Base-by-base conservation (phyloP, 64 coral and sea anemone genomes). In the Porites lutea region DNA sequence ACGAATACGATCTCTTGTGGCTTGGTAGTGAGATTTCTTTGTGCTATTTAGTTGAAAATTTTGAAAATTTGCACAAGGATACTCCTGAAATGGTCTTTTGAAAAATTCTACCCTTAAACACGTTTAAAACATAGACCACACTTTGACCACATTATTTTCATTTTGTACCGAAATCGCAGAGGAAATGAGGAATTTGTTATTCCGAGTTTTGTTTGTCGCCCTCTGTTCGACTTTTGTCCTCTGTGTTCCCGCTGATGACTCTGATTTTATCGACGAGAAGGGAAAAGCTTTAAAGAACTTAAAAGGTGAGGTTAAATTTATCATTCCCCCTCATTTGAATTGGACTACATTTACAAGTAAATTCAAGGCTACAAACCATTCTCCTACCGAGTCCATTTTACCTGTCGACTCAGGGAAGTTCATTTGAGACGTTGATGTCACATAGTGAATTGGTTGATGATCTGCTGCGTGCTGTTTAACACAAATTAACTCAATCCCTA, bases 181-280 rank as follows among this genome's bases (percentile, higher is more conserved):
- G 44, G 43, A 47, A 16, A 84, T 46, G 63, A 84, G 67, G 81
- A 52, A 22, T 10, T 12, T 18, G 47, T 3, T 13, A 16, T 13
- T 84, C 69, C 48, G 48, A 18, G 20, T 45, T n/a, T 51, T 84
- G 46, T 48, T 84, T 65, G 44, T 84, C 47, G 81, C n/a, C 46
- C 48, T 84, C 18, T 84, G 8, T 50, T 68, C 8, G 22, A 84
- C 19, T 12, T 84, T 84, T 51, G 61, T 47, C 9, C 22, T 52
- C 2, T 51, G 46, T 51, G 46, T 19, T 68, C 59, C 19, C 9
- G 62, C 9, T 10, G 81, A 84, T 66, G 81, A 84, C 81, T 21
- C 59, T 84, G 81, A 84, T 23, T 84, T 84, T 51, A 69, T 54
- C 20, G 81, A 84, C 18, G 81, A 84, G 13, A 84, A 51, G 48